Evolutionary conservation across 2,888 invertebrate genomes (phyloP), one percentile per base, ranked within the genome.

Genomic region (Catocala sponsa): DNA sequence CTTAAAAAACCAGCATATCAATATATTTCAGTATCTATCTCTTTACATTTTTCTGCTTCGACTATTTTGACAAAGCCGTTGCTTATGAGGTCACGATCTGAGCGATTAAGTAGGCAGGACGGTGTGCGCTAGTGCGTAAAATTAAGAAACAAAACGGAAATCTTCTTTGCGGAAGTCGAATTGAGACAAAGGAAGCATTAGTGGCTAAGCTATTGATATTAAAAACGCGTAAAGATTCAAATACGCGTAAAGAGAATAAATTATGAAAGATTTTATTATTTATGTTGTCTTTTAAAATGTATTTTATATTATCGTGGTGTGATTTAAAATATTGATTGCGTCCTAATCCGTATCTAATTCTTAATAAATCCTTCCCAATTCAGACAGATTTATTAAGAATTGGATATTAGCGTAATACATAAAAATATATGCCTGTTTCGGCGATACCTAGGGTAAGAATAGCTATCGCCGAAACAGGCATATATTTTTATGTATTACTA

Each of bases 141-240:
- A 88, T 88, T 87, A 86, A 83, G 78, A 86, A 86, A 86, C 84
- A 87, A 86, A 86, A 85, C 80, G 77, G 70, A 80, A 83, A 85
- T 83, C 81, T 80, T 80, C 84, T 86, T 83, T 83, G 78, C 72
- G 65, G 76, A 69, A 76, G 70, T 68, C 43, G 64, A 56, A 65
- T 73, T 62, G 51, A 47, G 46, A 59, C 61, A 66, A 72, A 63
- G 59, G 60, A 63, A 62, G 51, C 49, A 66, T 71, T 74, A 64
- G 59, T 62, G 65, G 65, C 65, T 70, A 69, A 67, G 56, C 57
- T 54, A 61, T 74, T 73, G 80, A 78, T 76, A 68, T 70, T 73
- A 68, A 71, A 70, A 72, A 59, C 53, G 43, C 13, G 50, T 38
- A 50, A 43, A 67, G n/a, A 13, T 51, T 46, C 11, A 59, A 60